Conservation (phyloP, 2,797 vertebrate species). For the Gymnothorax javanicus region DNA sequence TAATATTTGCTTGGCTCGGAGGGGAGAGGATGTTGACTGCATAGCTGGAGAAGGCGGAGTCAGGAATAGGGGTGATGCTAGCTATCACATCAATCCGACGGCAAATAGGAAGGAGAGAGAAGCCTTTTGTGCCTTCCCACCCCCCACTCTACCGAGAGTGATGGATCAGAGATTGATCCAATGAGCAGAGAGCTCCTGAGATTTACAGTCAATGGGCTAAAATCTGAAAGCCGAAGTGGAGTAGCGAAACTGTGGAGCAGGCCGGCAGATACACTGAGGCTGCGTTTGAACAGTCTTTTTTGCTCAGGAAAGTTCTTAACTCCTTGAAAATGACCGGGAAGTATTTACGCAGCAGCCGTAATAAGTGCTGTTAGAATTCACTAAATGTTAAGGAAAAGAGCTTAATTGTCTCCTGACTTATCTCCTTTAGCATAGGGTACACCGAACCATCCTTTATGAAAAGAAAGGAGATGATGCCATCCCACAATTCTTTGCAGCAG, state of each 20-base stretch:
- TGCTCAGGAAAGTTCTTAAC: no score
- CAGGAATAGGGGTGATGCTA: neutral
- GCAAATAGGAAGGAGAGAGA: neutral
- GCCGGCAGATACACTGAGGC: neutral
- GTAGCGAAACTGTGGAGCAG: neutral
- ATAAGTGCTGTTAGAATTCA: no score
- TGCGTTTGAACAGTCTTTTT: no score
- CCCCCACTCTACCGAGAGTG: neutral
- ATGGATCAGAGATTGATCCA: neutral
- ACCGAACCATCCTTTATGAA: no score
- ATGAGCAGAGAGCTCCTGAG: neutral
- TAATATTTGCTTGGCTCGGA: slow-evolving; percentile 29
- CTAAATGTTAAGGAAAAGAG: no score
- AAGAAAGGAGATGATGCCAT: no score
- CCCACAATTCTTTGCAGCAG: no score
- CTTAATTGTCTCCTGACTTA: no score
- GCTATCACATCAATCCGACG: neutral
- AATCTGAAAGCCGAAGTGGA: neutral
- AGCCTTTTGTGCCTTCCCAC: neutral
- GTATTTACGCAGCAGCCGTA: no score
- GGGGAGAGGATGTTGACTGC: slow-evolving; percentile 57
- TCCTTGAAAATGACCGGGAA: no score
- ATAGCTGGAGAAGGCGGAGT: slow-evolving; percentile 27
- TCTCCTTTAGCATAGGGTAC: no score
- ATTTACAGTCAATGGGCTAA: neutral